Base-by-base conservation (phyloP, 2,113 vertebrate species). In the Gambusia affinis region DNA sequence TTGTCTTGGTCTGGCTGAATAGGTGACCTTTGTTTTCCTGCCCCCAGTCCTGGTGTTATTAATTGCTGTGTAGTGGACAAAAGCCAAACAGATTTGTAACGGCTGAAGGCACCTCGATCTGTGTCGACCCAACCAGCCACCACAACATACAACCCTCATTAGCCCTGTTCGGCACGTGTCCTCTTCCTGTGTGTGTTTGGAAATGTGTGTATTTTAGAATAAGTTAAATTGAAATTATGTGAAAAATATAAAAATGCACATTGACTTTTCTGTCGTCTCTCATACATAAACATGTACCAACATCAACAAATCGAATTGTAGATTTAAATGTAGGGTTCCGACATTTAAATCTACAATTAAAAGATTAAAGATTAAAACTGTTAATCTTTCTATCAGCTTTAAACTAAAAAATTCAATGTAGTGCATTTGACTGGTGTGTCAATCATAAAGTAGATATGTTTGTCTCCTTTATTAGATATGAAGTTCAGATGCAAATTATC, bases 51-150 rank as follows among this genome's bases (percentile, higher is more conserved):
- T 94, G 84, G 81, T 95, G 93, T 97, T 97, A 97, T 98, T 97
- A 97, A 98, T 97, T 94, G 95, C 95, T 94, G 94, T 96, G 96
- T 96, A 96, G 95, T 96, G 95, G 94, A 95, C 94, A 95, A 97
- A 96, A 97, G 96, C 96, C 96, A 96, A 97, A 98, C 96, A 97
- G 96, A 97, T 97, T 96, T 97, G 95, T 97, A 97, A 96, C 95
- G 95, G 95, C 95, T 96, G 96, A 97, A 97, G 95, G 96, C 94
- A 96, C 95, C 96, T 97, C 95, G 96, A 96, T 97, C 96, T 96
- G 95, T 96, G 96, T 96, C 95, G 87, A 93, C 91, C 87, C 95
- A 96, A 95, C 95, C 95, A 96, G 95, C 86, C 95, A 93, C 95
- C 94, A 94, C 94, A 96, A 96, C 96, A 96, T 96, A 97, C 95